These are phyloP conservation scores for Tympanoctomys barrerae DNA, from an alignment of 2,797 vertebrate species.

Conservation along the genomic window DNA sequence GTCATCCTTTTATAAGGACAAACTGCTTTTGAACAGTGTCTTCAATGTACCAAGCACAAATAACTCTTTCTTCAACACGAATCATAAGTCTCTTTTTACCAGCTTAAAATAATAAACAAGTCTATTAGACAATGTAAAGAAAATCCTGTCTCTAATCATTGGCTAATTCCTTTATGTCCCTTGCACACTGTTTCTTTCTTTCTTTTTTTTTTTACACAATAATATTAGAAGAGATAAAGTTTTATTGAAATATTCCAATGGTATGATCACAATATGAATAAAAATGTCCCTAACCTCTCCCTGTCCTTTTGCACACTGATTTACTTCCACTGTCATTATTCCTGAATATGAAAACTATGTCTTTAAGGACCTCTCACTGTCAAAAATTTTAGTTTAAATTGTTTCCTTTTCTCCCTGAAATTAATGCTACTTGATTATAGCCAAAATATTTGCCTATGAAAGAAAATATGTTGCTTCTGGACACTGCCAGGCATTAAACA, in stretches of 20 bases:
- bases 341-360: neutral
- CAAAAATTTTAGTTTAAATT: slow-evolving; percentile 32
- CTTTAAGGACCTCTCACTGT: slow-evolving; percentile 35
- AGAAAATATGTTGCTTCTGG: neutral
- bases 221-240: slow-evolving; percentile 26
- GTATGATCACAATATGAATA: neutral
- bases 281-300: neutral
- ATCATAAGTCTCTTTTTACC: slow-evolving; percentile 86
- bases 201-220: slow-evolving; percentile 50
- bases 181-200: slow-evolving; percentile 44
- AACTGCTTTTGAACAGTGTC: slow-evolving; percentile 85
- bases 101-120: slow-evolving; percentile 85
- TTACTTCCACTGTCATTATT: slow-evolving; percentile 51
- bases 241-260: slow-evolving; percentile 42
- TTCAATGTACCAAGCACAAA: slow-evolving; percentile 86
- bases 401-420: slow-evolving; percentile 28
- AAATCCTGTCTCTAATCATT: slow-evolving; percentile 84
- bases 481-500: neutral
- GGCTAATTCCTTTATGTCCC: slow-evolving; percentile 72
- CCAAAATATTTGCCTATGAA: slow-evolving; percentile 29
- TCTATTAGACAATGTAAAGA: slow-evolving; percentile 85
- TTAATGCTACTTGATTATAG: neutral
- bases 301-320: neutral
- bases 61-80: slow-evolving; percentile 86
- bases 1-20: slow-evolving; percentile 85